phyloP scores from a whole-genome alignment of 2,113 vertebrate species.

The Gulo gulo region DNA sequence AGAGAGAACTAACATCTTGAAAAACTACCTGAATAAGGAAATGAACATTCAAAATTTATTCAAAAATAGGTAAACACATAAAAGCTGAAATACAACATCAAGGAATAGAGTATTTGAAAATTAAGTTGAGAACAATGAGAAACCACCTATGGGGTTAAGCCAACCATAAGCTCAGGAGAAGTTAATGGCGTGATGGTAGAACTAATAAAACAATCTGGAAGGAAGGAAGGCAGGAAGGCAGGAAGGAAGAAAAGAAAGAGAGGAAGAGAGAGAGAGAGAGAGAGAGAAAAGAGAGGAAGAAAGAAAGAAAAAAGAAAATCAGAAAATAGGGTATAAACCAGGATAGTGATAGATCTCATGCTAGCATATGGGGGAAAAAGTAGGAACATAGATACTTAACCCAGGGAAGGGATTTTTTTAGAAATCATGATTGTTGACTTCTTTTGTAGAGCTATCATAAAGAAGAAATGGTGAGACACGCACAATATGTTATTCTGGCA shows the following conservation, averaged over 20 bases:
- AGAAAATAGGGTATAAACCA: background rate
- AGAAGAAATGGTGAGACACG: background rate
- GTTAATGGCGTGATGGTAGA: background rate
- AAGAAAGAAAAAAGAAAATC: background rate
- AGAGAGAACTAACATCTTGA: background rate
- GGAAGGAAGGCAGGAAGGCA: background rate
- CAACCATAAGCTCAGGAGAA: background rate
- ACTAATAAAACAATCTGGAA: background rate
- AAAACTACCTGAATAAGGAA: background rate
- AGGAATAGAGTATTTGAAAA: background rate
- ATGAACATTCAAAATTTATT: background rate
- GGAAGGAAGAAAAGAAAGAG: too few species aligned
- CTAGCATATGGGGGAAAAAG: background rate
- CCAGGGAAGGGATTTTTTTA: background rate
- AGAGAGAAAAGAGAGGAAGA: background rate
- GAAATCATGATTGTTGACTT: background rate
- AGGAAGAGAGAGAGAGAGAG: background rate
- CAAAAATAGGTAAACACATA: background rate
- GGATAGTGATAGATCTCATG: background rate
- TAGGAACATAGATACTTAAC: background rate
- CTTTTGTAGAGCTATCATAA: background rate
- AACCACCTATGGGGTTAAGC: background rate
- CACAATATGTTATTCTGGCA: background rate
- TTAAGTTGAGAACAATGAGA: conserved; percentile 14
- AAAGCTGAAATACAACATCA: background rate